phyloP scores from a whole-genome alignment of 2,797 vertebrate species.

The Thaleichthys pacificus region DNA sequence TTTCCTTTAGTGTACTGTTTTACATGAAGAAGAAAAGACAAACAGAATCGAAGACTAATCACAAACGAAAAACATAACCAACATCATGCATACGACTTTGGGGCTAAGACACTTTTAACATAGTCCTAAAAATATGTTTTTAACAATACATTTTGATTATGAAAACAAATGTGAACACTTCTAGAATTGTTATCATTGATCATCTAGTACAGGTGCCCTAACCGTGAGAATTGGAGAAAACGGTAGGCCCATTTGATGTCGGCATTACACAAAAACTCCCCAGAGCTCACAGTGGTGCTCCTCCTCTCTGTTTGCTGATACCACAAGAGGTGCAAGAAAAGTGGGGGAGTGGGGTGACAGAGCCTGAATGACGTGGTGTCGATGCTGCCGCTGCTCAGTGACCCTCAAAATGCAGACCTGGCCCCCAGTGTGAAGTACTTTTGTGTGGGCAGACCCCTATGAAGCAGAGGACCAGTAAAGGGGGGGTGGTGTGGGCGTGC shows the following conservation, averaged over 20 bases:
- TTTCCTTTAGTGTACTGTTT: too few relatives aligned
- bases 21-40: too few relatives aligned
- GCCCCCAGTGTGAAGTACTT: conserved; percentile 74
- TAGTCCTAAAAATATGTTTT: too few relatives aligned
- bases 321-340: conserved; percentile 61
- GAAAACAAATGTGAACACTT: neutral
- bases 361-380: conserved; percentile 70
- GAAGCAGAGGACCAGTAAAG: conserved; percentile 46
- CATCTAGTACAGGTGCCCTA: conserved; percentile 50
- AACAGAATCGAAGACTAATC: too few relatives aligned
- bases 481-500: conserved; percentile 27
- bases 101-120: too few relatives aligned
- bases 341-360: conserved; percentile 36
- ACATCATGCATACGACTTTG: too few relatives aligned
- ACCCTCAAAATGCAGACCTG: conserved; percentile 76
- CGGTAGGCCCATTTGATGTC: conserved; percentile 60
- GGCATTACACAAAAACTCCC: conserved; percentile 57
- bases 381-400: conserved; percentile 68
- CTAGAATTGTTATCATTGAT: conserved; percentile 39
- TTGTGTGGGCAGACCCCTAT: conserved; percentile 67
- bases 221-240: conserved; percentile 50
- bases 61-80: too few relatives aligned
- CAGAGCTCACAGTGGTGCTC: conserved; percentile 56
- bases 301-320: conserved; percentile 72
- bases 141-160: neutral